phyloP scores from a whole-genome alignment of 2,888 invertebrate species.

The Campaea margaritaria region DNA sequence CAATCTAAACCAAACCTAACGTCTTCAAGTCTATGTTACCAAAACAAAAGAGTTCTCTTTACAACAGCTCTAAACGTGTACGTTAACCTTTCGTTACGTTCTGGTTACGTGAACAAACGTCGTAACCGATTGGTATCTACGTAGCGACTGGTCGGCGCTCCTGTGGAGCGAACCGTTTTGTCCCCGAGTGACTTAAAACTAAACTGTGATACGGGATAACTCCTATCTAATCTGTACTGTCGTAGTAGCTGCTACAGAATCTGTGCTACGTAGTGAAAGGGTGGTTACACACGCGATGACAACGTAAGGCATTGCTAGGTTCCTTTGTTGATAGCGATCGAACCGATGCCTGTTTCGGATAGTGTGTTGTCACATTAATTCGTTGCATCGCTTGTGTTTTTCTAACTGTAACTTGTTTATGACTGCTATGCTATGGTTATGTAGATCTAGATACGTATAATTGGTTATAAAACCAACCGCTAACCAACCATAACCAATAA shows the following conservation, averaged over 20 bases:
- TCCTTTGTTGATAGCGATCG: slow-evolving; percentile 12
- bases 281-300: slow-evolving; percentile 58
- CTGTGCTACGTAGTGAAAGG: slow-evolving; percentile 42
- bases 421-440: too few relatives aligned
- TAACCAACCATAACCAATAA: too few relatives aligned
- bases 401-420: neutral
- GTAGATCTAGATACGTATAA: too few relatives aligned
- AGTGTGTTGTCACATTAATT: slow-evolving; percentile 11
- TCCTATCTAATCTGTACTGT: slow-evolving; percentile 9
- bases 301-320: slow-evolving; percentile 19
- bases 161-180: slow-evolving; percentile 62
- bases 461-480: too few relatives aligned
- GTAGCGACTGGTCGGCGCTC: slow-evolving; percentile 64
- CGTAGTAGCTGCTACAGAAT: slow-evolving; percentile 2
- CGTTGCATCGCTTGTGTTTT: neutral
- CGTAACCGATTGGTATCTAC: slow-evolving; percentile 52
- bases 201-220: neutral
- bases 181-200: slow-evolving; percentile 43
- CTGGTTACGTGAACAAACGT: slow-evolving; percentile 42
- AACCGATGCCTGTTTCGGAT: slow-evolving; percentile 3
- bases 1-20: neutral
- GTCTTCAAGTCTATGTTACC: slow-evolving; percentile 33
- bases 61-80: neutral
- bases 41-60: slow-evolving; percentile 9
- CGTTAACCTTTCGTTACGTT: neutral